Evolutionary conservation across 2,888 invertebrate genomes (phyloP).

Genomic region (Aplocera efformata): DNA sequence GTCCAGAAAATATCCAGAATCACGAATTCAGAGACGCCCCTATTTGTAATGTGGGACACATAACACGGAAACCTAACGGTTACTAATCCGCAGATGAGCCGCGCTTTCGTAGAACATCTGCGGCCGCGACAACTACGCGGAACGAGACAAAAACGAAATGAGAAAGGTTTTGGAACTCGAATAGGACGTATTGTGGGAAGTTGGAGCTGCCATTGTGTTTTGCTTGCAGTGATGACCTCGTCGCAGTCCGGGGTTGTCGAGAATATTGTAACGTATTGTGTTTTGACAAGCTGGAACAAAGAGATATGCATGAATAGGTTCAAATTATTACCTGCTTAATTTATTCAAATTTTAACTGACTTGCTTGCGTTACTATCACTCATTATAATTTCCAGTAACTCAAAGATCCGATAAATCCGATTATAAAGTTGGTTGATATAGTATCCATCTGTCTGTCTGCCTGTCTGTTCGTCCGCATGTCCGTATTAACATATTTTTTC

Average conservation of each 20-base stretch:
- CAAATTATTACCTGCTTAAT: no score
- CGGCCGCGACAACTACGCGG: slow-evolving; percentile 50
- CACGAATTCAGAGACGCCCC: slow-evolving; percentile 43
- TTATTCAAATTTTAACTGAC: no score
- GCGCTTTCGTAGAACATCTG: slow-evolving; percentile 68
- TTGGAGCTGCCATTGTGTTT: slow-evolving; percentile 45
- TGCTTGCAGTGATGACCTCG: slow-evolving; percentile 29
- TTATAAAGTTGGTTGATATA: no score
- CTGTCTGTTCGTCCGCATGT: no score
- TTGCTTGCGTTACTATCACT: no score
- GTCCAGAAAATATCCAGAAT: slow-evolving; percentile 22
- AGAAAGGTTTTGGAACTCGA: slow-evolving; percentile 72
- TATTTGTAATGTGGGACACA: slow-evolving; percentile 57
- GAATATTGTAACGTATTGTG: slow-evolving; percentile 7
- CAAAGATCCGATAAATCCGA: no score
- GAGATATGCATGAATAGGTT: no score
- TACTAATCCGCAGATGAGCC: slow-evolving; percentile 76
- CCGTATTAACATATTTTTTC: no score
- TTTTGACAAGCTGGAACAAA: background rate
- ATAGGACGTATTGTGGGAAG: slow-evolving; percentile 67
- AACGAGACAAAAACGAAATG: slow-evolving; percentile 75
- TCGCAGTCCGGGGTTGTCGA: slow-evolving; percentile 14
- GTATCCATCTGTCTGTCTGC: no score
- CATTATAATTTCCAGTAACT: no score
- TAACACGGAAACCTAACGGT: slow-evolving; percentile 67